A percentile compares a stretch with the other conserved stretches of the same genome.
Conservation (phyloP, 2,797 vertebrate genomes). For the Lerista edwardsae region DNA sequence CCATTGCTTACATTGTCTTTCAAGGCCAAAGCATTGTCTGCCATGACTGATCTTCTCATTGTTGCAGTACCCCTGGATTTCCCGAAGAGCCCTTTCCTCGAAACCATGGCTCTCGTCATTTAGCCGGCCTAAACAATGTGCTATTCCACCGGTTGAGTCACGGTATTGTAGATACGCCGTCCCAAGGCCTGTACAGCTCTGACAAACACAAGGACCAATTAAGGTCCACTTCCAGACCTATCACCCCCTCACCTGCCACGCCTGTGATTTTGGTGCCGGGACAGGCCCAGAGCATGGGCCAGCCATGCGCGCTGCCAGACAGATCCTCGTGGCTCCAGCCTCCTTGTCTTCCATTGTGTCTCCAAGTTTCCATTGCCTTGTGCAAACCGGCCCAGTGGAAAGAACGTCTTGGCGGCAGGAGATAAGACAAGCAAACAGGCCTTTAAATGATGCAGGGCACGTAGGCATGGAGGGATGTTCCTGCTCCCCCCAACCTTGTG, state of each 20-base stretch:
- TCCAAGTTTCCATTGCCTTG: constrained; percentile 37
- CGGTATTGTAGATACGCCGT: neutral
- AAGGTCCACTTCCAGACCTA: neutral
- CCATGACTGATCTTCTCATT: neutral
- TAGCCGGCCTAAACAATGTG: neutral
- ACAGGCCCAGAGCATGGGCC: neutral
- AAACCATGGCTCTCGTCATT: neutral
- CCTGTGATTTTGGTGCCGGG: neutral
- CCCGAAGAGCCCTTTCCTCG: neutral
- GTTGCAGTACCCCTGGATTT: neutral
- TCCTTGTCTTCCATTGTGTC: constrained; percentile 14
- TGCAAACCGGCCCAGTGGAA: constrained; percentile 28
- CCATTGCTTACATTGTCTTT: too few relatives aligned
- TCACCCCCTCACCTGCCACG: neutral
- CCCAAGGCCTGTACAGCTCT: neutral
- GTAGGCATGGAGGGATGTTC: constrained; percentile 1
- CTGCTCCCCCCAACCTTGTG: neutral
- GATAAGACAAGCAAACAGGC: constrained; percentile 39
- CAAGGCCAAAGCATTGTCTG: neutral
- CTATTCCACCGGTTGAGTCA: neutral
- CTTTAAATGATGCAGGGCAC: neutral
- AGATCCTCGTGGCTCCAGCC: constrained; percentile 5
- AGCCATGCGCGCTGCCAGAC: neutral
- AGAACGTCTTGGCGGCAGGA: neutral
- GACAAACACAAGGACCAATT: neutral